Base-by-base conservation (phyloP, 2,888 invertebrate species). In the Smittia sp. region DNA sequence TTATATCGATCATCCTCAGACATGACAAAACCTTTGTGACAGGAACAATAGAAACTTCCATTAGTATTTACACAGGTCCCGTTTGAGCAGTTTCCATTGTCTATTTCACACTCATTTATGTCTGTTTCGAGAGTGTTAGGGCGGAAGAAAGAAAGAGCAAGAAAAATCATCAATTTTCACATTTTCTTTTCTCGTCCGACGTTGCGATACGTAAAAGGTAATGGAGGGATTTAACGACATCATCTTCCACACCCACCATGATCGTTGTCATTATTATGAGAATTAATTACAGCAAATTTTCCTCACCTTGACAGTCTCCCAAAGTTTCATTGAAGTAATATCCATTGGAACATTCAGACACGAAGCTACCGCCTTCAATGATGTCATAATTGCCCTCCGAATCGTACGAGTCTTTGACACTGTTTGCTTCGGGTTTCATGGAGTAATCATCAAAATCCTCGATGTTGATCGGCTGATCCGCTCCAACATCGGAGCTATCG, bases 401-500 rank as follows among this genome's bases (percentile, higher is more conserved):
- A 69, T 69, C 69, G 15, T 69, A 41, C 9, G 67, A 67, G 22
- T 27, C 39, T 24, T 13, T 39, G 18, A 25, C 24, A 18, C n/a
- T 24, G 20, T 62, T 24, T n/a, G 38, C 9, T 20, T 72, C 22
- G 9, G 18, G n/a, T 15, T 54, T 41, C 15, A 32, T 7, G 6
- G 18, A 46, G 22, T 38, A 62, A 32, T 72, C 62, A 24, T 62
- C 39, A 13, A 69, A 69, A 13, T 69, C 69, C 7, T 58, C 46
- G n/a, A 46, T 54, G 1, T 6, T 27, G 22, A 76, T 67, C 18
- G 76, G 76, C 39, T 77, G 75, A 18, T 80, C 80, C 70, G 85
- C 79, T 52, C 82, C 79, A 75, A 82, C 82, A 24, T 85, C 85
- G 4, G 78, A 68, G 9, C 77, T 79, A 75, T 85, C 85, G 22